phyloP scores from a whole-genome alignment of 2,888 invertebrate species.

The Trissonchulus latispiculum region DNA sequence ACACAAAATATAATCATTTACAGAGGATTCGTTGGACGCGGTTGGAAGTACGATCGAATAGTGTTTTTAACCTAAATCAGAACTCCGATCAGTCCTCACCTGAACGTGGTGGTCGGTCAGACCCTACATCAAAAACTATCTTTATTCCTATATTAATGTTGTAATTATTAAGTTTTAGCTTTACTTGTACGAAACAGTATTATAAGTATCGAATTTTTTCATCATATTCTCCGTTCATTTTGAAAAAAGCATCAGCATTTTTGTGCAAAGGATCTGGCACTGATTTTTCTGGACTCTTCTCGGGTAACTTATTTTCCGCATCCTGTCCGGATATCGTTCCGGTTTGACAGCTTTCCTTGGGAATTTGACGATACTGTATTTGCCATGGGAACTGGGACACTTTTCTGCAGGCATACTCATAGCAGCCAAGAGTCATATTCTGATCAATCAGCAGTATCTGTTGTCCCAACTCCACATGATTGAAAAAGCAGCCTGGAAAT shows the following conservation, averaged over 20 bases:
- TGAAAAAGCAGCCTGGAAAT: background rate
- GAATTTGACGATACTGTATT: background rate
- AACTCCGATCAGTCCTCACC: too few relatives aligned
- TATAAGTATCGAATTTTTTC: slow-evolving; percentile 1
- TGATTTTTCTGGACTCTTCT: background rate
- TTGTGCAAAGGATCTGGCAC: background rate
- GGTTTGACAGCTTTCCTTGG: background rate
- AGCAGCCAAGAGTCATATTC: background rate
- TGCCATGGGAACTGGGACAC: slow-evolving; percentile 2
- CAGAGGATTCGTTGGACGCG: too few relatives aligned
- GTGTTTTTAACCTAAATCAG: too few relatives aligned
- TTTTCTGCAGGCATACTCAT: background rate
- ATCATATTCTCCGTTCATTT: slow-evolving; percentile 8
- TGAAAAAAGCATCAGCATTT: slow-evolving; percentile 6
- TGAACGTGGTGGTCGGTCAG: too few relatives aligned
- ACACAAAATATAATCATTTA: too few relatives aligned
- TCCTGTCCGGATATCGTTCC: background rate
- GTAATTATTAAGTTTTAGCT: too few relatives aligned
- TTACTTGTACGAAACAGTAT: too few relatives aligned
- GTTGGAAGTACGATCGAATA: too few relatives aligned
- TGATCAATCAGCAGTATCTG: background rate
- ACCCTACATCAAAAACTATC: too few relatives aligned
- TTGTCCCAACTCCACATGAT: background rate
- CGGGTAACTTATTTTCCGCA: background rate
- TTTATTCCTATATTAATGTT: too few relatives aligned